Base-by-base conservation (phyloP, 2,797 vertebrate species). In the Pseudocheirus occidentalis region DNA sequence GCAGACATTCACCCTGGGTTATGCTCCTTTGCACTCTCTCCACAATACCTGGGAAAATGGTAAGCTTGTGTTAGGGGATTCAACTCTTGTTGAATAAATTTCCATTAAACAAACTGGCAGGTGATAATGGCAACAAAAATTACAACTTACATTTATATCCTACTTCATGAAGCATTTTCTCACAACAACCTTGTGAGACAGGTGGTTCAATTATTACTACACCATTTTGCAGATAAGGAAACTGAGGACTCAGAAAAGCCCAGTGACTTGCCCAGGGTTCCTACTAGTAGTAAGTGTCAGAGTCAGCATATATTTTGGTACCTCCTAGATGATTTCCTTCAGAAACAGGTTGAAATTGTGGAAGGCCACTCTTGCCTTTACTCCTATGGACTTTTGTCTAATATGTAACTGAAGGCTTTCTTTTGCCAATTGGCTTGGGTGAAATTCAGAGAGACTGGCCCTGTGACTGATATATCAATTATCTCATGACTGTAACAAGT, bases 311-410 rank as follows among this genome's bases (percentile, higher is more conserved):
- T 24, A 27, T 81, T 81, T 81, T 46, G 40, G 73, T 46, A 24
- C 18, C 6, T 81, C 24, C 2, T 66, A 40, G 40, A 81, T 87
- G 21, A 11, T 21, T 87, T 50, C 21, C 40, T 5, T 40, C 34
- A 10, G 92, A 93, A 55, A 18, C 5, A 46, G 0, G 0, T 0
- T 92, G 53, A 16, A 13, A n/a, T 6, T 55, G 40, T 53, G 40
- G 40, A 81, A 87, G 40, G 3, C 40, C 66, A 3, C 1, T 52
- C 21, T 87, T 55, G 54, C 27, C 90, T 40, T 27, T 0, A 4
- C 28, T 55, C 55, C 56, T 91, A 24, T 29, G 12, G 28, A 89
- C 59, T 59, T 93, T 90, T 96, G 87, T 95, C 96, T 89, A 54
- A 90, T 28, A 29, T 16, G 5, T 34, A 27, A 16, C 62, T 62